Evolutionary conservation across 1,140 invertebrate species (phyloP), one percentile per base, ranked within the genome.

Genomic region (Lerema accius): DNA sequence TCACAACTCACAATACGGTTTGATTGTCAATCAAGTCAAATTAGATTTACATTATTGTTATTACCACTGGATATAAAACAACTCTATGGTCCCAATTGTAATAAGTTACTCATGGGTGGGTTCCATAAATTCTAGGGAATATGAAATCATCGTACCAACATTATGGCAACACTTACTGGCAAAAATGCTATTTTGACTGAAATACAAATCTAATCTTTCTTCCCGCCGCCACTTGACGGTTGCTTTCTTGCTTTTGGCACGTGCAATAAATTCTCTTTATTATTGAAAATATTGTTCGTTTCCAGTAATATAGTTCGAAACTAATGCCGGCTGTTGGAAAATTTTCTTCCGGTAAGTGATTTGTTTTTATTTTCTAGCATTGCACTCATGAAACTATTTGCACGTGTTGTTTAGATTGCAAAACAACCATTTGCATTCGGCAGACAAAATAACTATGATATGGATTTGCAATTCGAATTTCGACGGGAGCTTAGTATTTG

Each of bases 221-320:
- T 89, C 87, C 84, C 83, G 84, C 87, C 86, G 83, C 80, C 78
- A 73, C 65, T 81, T 87, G 82, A 85, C 80, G 84, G 85, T 88
- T 11, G 35, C 10, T 37, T 37, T 80, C 48, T 59, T 89, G 82
- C 71, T 77, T 86, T 90, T 86, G 80, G 88, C 88, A 89, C 88
- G 88, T 90, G 88, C 84, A 82, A 83, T 86, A 89, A 84, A 82
- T 83, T 82, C 66, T 65, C 50, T 49, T 58, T 75, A 80, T 79
- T 70, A 19, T 53, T 73, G 67, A 80, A 80, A 73, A 78, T 66
- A 59, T 46, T 69, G 66, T 63, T 32, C 65, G 75, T 67, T 64
- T 66, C 48, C 49, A 62, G 53, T 53, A 63, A 78, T 28, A 65
- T 64, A 80, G 73, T 74, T 77, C 59, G 69, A 71, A 73, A 84